Evolutionary conservation across 2,113 vertebrate genomes (phyloP).

Genomic region (Eira barbara): DNA sequence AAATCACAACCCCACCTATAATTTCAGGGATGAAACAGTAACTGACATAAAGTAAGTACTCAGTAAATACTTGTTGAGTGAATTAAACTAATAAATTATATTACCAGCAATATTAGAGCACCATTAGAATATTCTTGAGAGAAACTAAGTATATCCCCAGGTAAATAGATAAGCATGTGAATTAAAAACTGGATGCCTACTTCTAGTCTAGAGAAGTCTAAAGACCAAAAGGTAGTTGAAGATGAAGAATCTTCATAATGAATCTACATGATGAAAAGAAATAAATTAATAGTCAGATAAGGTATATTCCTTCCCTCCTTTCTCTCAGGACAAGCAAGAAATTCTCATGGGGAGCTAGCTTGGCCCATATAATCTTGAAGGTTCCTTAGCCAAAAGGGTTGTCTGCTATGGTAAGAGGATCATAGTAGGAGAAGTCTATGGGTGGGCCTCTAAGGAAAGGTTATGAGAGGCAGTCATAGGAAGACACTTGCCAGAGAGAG

Average conservation of each 20-base stretch:
- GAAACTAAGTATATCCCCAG: background rate
- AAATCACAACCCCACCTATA: background rate
- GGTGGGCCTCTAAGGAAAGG: background rate
- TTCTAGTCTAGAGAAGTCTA: background rate
- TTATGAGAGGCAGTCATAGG: background rate
- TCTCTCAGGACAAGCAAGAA: background rate
- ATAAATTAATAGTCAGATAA: background rate
- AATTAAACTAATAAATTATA: background rate
- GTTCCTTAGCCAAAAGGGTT: background rate
- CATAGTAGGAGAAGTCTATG: background rate
- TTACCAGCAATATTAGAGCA: background rate
- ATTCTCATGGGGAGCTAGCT: background rate
- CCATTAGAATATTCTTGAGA: background rate
- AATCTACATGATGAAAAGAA: background rate
- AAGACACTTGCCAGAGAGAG: background rate
- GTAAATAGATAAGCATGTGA: background rate
- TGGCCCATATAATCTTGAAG: background rate
- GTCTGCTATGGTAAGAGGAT: background rate
- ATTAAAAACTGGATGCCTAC: background rate
- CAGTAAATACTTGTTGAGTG: background rate
- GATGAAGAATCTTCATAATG: background rate
- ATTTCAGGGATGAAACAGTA: background rate
- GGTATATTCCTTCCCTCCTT: rapidly evolving
- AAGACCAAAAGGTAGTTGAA: background rate
- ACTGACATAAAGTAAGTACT: background rate